Base-by-base conservation (phyloP, 2,113 vertebrate genomes). In the Crotophaga sulcirostris region DNA sequence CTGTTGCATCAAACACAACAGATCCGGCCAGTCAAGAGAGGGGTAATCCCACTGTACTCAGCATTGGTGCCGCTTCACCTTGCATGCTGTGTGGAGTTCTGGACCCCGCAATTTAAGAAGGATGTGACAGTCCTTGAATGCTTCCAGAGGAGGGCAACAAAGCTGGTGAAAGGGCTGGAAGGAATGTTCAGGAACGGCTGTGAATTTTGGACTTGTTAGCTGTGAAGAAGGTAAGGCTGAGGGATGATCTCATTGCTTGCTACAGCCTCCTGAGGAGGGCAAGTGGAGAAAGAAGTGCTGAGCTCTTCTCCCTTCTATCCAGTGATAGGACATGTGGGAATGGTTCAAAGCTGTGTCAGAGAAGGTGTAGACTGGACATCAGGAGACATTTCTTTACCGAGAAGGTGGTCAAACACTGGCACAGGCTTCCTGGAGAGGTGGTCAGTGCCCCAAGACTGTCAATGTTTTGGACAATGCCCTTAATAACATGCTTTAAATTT, bases 221-320 rank as follows among this genome's bases (percentile, higher is more conserved):
- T 17, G 14, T 21, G 34, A 12, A 70, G 51, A 12, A 20, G 33
- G 60, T 45, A 40, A 76, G 31, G 20, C 26, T 67, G 33, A 47
- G 2, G 21, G 2, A 10, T 0, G 4, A 36, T 9, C 8, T 56
- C 29, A 16, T 3, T 15, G 24, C 42, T n/a, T 21, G 19, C 13
- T 36, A 5, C 49, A 75, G 19, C 26, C 80, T n/a, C 62, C 19
- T 38, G 44, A 59, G 23, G 23, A 33, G 45, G 8, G 33, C 40
- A 56, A 0, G 2, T 8, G 52, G 11, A 62, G 25, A 52, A 16
- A 12, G 31, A 33, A 12, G 3, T 56, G 24, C 34, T 66, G 75
- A 16, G 1, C 10, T 25, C 34, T 45, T 60, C 40, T 64, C 31
- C 28, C 24, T 52, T 18, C 8, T 12, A 21, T 5, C 24, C 26